These are phyloP conservation scores for Ctenopoma multispine DNA, from an alignment of 2,797 vertebrate species.

Conservation along the genomic window DNA sequence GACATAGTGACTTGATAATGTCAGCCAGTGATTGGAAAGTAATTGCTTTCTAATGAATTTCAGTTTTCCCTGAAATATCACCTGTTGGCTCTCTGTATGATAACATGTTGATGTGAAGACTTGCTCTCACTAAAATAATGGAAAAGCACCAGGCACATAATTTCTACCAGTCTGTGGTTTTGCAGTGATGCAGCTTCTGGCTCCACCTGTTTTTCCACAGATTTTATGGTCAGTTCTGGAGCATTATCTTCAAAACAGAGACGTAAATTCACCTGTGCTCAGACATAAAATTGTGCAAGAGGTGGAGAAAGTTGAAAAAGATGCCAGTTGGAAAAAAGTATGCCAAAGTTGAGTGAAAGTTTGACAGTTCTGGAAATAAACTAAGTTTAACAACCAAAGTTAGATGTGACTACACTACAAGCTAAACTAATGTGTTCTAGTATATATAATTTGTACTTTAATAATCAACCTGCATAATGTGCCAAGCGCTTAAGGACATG, in stretches of 20 bases:
- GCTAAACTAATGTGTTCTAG: too few species aligned
- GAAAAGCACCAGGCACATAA: slow-evolving; percentile 28
- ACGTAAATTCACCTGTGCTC: slow-evolving; percentile 2
- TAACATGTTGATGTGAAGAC: slow-evolving; percentile 49
- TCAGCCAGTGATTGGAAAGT: slow-evolving; percentile 70
- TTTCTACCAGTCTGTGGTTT: slow-evolving; percentile 27
- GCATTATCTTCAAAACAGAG: slow-evolving; percentile 38
- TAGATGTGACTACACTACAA: too few species aligned
- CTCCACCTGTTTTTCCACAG: slow-evolving; percentile 39
- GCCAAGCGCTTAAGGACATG: too few species aligned
- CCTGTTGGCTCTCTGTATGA: slow-evolving; percentile 58
- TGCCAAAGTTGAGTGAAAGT: slow-evolving; percentile 3
- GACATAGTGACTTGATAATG: slow-evolving; percentile 67
- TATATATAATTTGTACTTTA: too few species aligned
- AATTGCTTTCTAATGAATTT: slow-evolving; percentile 78
- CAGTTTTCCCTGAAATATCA: slow-evolving; percentile 60
- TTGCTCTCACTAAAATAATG: slow-evolving; percentile 49
- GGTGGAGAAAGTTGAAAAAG: slow-evolving; percentile 17
- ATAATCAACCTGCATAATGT: too few species aligned
- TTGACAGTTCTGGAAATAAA: too few species aligned
- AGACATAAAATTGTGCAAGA: slow-evolving; percentile 20
- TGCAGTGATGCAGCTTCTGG: slow-evolving; percentile 22
- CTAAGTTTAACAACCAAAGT: too few species aligned
- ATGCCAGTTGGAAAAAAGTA: slow-evolving; percentile 7
- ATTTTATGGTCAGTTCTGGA: slow-evolving; percentile 13